Evolutionary conservation across 2,113 vertebrate genomes (phyloP).

Genomic region (Morone saxatilis): DNA sequence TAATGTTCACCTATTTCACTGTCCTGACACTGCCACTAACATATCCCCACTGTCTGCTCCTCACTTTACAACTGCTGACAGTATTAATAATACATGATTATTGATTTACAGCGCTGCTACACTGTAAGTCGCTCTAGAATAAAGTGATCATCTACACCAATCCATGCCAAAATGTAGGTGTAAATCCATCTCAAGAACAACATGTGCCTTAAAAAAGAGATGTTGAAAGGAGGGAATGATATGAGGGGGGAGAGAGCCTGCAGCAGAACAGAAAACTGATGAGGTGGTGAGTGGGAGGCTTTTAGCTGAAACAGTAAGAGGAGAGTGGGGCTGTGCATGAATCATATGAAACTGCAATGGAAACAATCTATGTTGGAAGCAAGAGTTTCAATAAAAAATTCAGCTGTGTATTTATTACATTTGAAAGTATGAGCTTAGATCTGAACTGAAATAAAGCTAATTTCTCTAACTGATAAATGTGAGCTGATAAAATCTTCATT

Average conservation of each 20-base stretch:
- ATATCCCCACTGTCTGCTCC: background rate
- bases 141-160: background rate
- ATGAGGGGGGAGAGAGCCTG: background rate
- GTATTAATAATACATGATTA: background rate
- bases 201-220: background rate
- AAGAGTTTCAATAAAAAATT: background rate
- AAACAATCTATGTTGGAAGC: background rate
- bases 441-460: background rate
- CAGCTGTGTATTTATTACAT: background rate
- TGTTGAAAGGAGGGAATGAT: background rate
- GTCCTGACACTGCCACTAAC: background rate
- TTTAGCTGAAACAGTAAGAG: background rate
- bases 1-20: background rate
- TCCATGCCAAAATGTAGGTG: background rate
- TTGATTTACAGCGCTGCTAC: background rate
- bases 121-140: background rate
- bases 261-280: conserved; percentile 12
- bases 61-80: background rate
- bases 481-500: background rate
- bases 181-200: background rate
- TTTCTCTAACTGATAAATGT: background rate
- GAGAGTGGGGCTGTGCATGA: background rate
- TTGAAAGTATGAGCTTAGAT: too few species aligned
- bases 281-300: conserved; percentile 32
- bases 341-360: background rate